Percentiles rank a stretch among this genome's conserved stretches.
Conservation (phyloP, 2,113 vertebrate species). For the Psammodynastes pulverulentus region DNA sequence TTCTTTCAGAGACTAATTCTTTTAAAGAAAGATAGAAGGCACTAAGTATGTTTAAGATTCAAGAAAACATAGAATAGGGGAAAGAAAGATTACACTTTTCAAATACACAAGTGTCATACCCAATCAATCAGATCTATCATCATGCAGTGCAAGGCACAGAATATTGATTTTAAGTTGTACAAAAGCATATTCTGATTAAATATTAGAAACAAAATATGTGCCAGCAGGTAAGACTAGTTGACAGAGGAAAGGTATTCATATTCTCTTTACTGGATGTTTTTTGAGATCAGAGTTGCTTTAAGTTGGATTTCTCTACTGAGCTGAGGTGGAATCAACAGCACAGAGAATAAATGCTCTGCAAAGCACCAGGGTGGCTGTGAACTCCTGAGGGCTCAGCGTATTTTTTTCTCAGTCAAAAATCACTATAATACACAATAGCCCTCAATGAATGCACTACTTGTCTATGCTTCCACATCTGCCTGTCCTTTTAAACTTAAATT, state of each 20-base stretch:
- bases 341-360: neutral
- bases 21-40: neutral
- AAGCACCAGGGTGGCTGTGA: neutral
- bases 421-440: neutral
- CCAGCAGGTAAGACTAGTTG: neutral
- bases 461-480: neutral
- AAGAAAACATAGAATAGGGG: neutral
- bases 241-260: neutral
- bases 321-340: neutral
- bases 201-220: neutral
- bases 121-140: neutral
- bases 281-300: neutral
- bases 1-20: neutral
- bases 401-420: neutral
- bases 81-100: neutral
- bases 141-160: neutral
- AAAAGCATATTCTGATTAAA: neutral
- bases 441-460: neutral
- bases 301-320: neutral
- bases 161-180: neutral
- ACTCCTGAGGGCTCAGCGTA: neutral
- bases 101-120: neutral
- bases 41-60: neutral
- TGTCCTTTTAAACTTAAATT: neutral
- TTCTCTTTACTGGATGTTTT: neutral